phyloP scores from a whole-genome alignment of 2,113 vertebrate species.

The Ramphastos sulfuratus region DNA sequence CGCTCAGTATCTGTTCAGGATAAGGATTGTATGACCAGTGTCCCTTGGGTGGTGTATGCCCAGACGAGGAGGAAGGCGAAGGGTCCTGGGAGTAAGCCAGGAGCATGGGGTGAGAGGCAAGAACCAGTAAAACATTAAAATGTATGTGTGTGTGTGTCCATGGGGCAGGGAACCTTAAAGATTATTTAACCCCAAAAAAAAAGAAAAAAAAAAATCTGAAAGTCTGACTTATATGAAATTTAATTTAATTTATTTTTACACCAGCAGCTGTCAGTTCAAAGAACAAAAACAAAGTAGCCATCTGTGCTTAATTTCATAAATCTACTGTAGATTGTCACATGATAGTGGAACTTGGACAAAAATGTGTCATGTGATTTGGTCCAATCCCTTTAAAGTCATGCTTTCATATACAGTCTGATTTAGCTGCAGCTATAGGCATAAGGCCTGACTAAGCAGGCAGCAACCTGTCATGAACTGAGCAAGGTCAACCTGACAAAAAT shows the following conservation, averaged over 20 bases:
- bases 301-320: constrained; percentile 84
- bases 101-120: constrained; percentile 58
- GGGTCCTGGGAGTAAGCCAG: constrained; percentile 27
- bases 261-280: constrained; percentile 87
- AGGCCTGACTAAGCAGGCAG: constrained; percentile 17
- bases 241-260: constrained; percentile 87
- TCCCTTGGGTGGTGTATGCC: neutral
- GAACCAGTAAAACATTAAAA: constrained; percentile 59
- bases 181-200: constrained; percentile 65
- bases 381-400: constrained; percentile 57
- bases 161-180: constrained; percentile 58
- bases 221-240: constrained; percentile 84
- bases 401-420: constrained; percentile 52
- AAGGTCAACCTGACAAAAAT: constrained; percentile 19
- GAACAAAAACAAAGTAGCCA: constrained; percentile 86
- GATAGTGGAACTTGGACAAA: constrained; percentile 74
- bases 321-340: constrained; percentile 79
- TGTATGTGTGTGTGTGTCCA: neutral
- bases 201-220: constrained; percentile 36
- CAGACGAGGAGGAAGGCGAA: neutral
- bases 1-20: rapidly evolving
- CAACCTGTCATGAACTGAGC: neutral
- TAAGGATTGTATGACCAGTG: neutral
- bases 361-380: constrained; percentile 73
- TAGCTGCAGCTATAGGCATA: constrained; percentile 20